Evolutionary conservation across 1,140 invertebrate genomes (phyloP).

Genomic region (Neuroterus valhalla): DNA sequence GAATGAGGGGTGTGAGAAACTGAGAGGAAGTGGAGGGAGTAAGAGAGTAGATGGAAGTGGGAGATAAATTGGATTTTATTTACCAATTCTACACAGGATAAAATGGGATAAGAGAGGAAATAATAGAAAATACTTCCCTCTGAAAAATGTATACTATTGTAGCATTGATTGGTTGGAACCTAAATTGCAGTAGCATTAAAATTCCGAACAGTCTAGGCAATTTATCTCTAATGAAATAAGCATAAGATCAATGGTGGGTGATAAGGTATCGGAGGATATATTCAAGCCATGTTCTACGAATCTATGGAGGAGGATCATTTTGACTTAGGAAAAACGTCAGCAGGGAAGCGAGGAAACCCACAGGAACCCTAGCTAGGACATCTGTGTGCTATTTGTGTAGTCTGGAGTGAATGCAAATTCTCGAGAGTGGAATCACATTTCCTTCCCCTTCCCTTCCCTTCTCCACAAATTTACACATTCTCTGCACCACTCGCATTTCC

Average conservation of each 20-base stretch:
- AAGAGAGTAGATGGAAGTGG: no score
- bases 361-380: slow-evolving; percentile 11
- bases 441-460: slow-evolving; percentile 17
- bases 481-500: background rate
- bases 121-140: no score
- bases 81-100: no score
- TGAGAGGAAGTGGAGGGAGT: no score
- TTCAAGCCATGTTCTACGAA: slow-evolving; percentile 6
- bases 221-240: background rate
- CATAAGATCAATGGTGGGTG: background rate
- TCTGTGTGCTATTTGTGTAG: slow-evolving; percentile 17
- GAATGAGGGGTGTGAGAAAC: no score
- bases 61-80: no score
- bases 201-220: background rate
- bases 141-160: no score
- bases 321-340: no score
- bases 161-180: no score
- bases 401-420: slow-evolving; percentile 31
- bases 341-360: background rate
- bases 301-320: background rate
- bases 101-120: no score
- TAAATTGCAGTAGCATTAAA: no score
- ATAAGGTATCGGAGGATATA: slow-evolving; percentile 15
- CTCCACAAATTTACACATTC: background rate
- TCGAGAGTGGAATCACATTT: slow-evolving; percentile 4